Percentiles rank a stretch among this genome's conserved stretches.
phyloP scores from a whole-genome alignment of 2,797 vertebrate species.

The Arctocebus calabarensis region DNA sequence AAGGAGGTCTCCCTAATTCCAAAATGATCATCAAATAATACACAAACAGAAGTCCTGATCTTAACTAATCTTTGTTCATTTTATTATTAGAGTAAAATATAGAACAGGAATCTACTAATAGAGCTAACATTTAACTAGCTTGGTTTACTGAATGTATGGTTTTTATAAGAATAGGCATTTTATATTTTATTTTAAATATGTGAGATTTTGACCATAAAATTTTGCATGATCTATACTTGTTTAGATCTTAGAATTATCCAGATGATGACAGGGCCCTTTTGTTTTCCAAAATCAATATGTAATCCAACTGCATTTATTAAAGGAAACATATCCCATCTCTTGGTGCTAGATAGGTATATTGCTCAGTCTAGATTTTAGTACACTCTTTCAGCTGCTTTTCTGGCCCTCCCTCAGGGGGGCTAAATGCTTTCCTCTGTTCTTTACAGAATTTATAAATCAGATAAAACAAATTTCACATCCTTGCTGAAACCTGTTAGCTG shows the following conservation, averaged over 20 bases:
- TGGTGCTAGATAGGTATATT: neutral
- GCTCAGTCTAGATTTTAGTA: neutral
- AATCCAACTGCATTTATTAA: neutral
- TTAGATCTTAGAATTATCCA: neutral
- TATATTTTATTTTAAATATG: neutral
- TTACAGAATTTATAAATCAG: neutral
- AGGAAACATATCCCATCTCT: neutral
- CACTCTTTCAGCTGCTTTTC: neutral
- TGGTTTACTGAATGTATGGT: neutral
- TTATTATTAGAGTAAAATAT: neutral
- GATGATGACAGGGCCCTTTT: neutral
- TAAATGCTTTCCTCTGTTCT: neutral
- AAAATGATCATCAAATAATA: constrained; percentile 32
- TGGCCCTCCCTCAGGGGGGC: neutral
- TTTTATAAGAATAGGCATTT: neutral
- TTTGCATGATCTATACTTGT: neutral
- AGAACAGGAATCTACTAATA: neutral
- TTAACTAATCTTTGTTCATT: constrained; percentile 29
- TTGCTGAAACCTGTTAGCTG: neutral
- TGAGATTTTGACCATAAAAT: constrained; percentile 29
- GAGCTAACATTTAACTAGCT: neutral
- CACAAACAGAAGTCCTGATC: neutral
- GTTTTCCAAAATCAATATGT: constrained; percentile 32
- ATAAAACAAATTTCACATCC: neutral
- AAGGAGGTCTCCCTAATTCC: neutral